A percentile compares a stretch with the other conserved stretches of the same genome.
phyloP scores from a whole-genome alignment of 2,113 vertebrate genomes.

The Atrichornis clamosus region DNA sequence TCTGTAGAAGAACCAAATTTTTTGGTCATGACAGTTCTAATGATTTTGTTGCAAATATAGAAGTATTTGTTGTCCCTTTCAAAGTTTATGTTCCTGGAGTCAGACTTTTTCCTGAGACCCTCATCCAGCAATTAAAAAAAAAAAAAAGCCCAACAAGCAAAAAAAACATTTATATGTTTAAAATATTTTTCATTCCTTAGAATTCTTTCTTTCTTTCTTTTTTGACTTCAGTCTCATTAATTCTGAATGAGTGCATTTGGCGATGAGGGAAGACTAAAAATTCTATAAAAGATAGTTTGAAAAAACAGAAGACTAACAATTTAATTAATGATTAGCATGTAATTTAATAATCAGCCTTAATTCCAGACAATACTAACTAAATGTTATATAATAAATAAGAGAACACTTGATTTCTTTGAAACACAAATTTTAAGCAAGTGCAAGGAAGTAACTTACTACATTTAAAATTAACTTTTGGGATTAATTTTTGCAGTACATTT shows the following conservation, averaged over 20 bases:
- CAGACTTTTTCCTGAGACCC: background rate
- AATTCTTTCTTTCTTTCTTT: background rate
- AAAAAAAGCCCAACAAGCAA: too few species aligned
- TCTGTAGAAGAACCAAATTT: background rate
- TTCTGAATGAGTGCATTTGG: background rate
- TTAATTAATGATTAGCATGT: background rate
- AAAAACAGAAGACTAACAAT: background rate
- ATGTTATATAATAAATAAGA: background rate
- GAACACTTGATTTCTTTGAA: background rate
- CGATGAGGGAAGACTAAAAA: background rate
- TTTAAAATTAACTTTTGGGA: background rate
- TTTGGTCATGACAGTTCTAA: background rate
- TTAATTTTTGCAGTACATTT: background rate
- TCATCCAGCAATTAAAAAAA: background rate
- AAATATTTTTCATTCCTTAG: background rate
- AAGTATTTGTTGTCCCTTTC: background rate
- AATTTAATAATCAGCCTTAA: background rate
- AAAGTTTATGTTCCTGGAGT: background rate
- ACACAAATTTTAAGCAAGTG: background rate
- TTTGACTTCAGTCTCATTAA: background rate
- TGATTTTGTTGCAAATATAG: background rate
- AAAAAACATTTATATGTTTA: rapidly evolving
- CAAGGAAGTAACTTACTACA: background rate
- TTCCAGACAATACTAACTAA: background rate
- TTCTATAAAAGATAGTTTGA: background rate